Percentiles rank a stretch among this genome's conserved stretches.
phyloP scores from a whole-genome alignment of 2,797 vertebrate species.

The Tapirus indicus region DNA sequence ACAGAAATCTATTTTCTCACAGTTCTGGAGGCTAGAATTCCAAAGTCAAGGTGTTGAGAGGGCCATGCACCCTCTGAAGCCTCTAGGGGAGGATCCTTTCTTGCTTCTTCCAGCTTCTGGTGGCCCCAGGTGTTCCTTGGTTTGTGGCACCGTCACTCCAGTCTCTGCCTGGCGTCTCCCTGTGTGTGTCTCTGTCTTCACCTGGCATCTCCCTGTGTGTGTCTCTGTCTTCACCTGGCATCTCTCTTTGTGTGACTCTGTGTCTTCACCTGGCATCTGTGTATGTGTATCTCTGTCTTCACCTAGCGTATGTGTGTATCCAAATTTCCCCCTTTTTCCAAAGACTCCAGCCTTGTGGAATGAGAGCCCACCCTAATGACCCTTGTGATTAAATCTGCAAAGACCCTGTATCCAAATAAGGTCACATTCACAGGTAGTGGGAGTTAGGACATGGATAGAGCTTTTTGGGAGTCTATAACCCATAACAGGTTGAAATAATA shows the following conservation, averaged over 20 bases:
- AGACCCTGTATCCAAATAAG: background rate
- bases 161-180: background rate
- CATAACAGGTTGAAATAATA: background rate
- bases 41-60: background rate
- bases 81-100: background rate
- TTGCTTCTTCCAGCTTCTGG: background rate
- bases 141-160: background rate
- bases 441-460: background rate
- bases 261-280: background rate
- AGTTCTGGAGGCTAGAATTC: background rate
- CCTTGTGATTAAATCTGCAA: background rate
- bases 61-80: accelerated
- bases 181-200: background rate
- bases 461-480: background rate
- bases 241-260: background rate
- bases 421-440: background rate
- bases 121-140: accelerated
- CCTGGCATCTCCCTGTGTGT: background rate
- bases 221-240: background rate
- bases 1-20: no score
- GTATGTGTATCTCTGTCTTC: background rate
- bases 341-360: background rate
- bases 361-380: background rate
- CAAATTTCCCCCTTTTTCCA: background rate
- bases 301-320: no score